These are phyloP conservation scores for Monopterus albus DNA, from an alignment of 2,113 vertebrate genomes.

Conservation along the genomic window DNA sequence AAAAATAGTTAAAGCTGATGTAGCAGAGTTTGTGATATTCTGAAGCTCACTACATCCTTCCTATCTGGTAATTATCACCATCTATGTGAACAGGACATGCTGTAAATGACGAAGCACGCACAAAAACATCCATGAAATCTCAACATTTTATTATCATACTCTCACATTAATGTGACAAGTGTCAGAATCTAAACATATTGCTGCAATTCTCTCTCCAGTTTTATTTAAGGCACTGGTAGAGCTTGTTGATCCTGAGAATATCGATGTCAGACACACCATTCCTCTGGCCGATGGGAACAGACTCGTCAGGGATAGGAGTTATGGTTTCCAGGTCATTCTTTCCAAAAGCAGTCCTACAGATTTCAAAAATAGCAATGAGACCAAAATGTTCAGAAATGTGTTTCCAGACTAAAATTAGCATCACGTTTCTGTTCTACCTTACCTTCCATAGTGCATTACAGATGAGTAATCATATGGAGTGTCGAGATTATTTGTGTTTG, in stretches of 20 bases:
- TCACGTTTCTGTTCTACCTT: accelerated
- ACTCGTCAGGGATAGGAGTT: slow-evolving; percentile 55
- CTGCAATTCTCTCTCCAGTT: accelerated
- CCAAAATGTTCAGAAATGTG: background rate
- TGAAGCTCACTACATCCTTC: too few species aligned
- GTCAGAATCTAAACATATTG: background rate
- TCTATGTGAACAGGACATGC: too few species aligned
- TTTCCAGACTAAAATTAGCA: background rate
- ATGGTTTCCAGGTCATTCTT: slow-evolving; percentile 27
- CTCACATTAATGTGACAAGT: background rate
- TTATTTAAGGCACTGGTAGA: slow-evolving; percentile 59
- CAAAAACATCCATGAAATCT: background rate
- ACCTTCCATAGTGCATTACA: slow-evolving; percentile 73
- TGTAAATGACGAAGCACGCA: background rate
- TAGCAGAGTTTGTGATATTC: too few species aligned
- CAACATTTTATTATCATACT: slow-evolving; percentile 16
- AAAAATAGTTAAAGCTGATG: too few species aligned
- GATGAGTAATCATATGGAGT: slow-evolving; percentile 71
- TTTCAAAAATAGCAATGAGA: background rate
- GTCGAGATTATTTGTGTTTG: slow-evolving; percentile 52
- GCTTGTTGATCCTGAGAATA: slow-evolving; percentile 65
- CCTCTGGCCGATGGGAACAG: slow-evolving; percentile 55
- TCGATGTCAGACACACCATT: slow-evolving; percentile 16
- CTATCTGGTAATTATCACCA: too few species aligned
- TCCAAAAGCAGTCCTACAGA: slow-evolving; percentile 64